Percentiles rank a stretch among this genome's conserved stretches.
These are phyloP conservation scores for Novumbra hubbsi DNA, from an alignment of 2,797 vertebrate genomes.

Conservation along the genomic window DNA sequence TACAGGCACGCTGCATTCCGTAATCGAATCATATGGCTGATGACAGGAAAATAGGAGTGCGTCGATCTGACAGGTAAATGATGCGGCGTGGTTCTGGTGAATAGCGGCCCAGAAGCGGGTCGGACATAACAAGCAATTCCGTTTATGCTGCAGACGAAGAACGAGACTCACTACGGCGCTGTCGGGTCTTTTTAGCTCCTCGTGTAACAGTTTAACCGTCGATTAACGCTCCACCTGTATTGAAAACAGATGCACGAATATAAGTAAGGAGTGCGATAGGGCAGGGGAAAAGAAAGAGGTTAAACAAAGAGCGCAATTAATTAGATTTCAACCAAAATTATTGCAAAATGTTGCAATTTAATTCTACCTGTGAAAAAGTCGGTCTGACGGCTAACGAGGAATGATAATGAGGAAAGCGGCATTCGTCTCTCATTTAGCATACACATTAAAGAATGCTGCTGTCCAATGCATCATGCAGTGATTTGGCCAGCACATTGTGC, in stretches of 20 bases:
- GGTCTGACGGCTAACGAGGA: constrained; percentile 18
- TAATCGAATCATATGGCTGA: constrained; percentile 72
- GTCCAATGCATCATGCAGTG: background rate
- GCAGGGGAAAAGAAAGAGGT: background rate
- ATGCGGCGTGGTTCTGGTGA: constrained; percentile 55
- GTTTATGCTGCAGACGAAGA: background rate
- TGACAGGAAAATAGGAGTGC: constrained; percentile 58
- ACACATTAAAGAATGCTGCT: constrained; percentile 11
- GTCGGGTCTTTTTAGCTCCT: too few relatives aligned
- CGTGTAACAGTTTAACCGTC: too few relatives aligned
- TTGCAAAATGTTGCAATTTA: constrained; percentile 40
- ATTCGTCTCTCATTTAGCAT: constrained; percentile 18
- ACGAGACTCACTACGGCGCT: too few relatives aligned
- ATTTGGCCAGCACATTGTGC: constrained; percentile 15
- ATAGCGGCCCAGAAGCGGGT: constrained; percentile 36
- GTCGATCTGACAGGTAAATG: constrained; percentile 69
- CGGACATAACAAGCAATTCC: constrained; percentile 48
- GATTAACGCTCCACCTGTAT: background rate
- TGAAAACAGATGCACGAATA: background rate
- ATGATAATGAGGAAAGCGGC: background rate
- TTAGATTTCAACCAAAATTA: background rate
- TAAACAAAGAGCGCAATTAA: constrained; percentile 7
- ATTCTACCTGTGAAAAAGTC: constrained; percentile 17
- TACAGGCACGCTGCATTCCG: constrained; percentile 49
- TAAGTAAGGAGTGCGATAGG: background rate